A percentile compares a stretch with the other conserved stretches of the same genome.
Evolutionary conservation across 1,140 invertebrate genomes (phyloP).

Genomic region (Wasmannia auropunctata): DNA sequence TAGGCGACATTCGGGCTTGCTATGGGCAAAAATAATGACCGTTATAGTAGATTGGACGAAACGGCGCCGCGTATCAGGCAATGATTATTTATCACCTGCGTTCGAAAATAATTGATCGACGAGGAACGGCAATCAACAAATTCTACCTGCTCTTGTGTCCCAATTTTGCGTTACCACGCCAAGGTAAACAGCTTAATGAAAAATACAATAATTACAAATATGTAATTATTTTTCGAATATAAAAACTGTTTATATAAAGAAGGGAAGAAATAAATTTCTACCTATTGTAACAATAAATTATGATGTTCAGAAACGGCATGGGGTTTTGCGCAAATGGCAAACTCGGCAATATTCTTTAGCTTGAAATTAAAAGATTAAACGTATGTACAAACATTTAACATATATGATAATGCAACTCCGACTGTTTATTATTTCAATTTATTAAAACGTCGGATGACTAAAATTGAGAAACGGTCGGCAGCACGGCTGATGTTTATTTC

Average conservation of each 20-base stretch:
- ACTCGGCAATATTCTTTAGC: constrained; percentile 19
- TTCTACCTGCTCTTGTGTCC: not conserved
- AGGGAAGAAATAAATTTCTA: not conserved
- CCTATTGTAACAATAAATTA: not conserved
- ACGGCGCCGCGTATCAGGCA: constrained; percentile 20
- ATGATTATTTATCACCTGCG: constrained; percentile 55
- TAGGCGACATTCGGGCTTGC: constrained; percentile 23
- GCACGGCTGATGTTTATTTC: constrained; percentile 25
- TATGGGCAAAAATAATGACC: not conserved
- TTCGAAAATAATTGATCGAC: constrained; percentile 53
- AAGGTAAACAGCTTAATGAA: constrained; percentile 32
- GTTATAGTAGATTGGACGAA: constrained; percentile 38
- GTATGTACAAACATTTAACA: constrained; percentile 4
- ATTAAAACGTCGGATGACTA: constrained; percentile 28
- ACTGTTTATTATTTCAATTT: constrained; percentile 34
- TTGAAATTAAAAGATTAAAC: constrained; percentile 21
- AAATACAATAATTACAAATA: constrained; percentile 1
- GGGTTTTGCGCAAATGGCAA: not conserved
- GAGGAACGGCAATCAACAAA: constrained; percentile 23
- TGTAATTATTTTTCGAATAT: not conserved
- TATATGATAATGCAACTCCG: constrained; percentile 14
- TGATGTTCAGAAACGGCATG: not conserved
- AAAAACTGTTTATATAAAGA: not conserved
- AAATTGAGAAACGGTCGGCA: constrained; percentile 30
- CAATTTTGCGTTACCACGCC: constrained; percentile 12